Conservation (phyloP, 2,797 vertebrate genomes). For the Channa striata region DNA sequence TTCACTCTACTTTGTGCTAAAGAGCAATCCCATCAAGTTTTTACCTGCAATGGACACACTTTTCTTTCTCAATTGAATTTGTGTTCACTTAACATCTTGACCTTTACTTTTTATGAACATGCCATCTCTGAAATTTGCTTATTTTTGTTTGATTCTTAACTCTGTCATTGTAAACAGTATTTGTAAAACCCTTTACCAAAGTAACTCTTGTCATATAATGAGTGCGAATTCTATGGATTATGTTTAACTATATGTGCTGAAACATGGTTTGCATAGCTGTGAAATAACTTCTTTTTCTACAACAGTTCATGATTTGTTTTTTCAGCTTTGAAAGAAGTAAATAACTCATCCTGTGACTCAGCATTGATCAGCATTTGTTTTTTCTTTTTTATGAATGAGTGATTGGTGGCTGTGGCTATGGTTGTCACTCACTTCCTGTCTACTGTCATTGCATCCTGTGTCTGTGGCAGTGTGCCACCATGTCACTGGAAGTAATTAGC, state of each 20-base stretch:
- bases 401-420: conserved; percentile 44
- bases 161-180: no score
- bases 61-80: no score
- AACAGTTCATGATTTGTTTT: neutral
- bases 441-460: conserved; percentile 68
- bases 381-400: conserved; percentile 73
- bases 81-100: neutral
- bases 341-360: conserved; percentile 51
- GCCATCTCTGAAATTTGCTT: neutral
- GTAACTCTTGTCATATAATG: no score
- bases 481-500: conserved; percentile 44
- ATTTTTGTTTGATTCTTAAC: neutral
- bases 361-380: neutral
- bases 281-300: neutral
- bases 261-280: neutral
- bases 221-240: neutral
- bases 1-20: neutral
- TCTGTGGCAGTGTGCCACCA: conserved; percentile 37
- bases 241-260: neutral
- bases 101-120: neutral
- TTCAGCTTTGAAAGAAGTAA: no score
- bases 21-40: no score
- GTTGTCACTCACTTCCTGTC: conserved; percentile 63
- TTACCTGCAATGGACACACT: no score
- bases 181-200: no score